Evolutionary conservation across 2,888 invertebrate genomes (phyloP).

Genomic region (Polymixis lichenea): DNA sequence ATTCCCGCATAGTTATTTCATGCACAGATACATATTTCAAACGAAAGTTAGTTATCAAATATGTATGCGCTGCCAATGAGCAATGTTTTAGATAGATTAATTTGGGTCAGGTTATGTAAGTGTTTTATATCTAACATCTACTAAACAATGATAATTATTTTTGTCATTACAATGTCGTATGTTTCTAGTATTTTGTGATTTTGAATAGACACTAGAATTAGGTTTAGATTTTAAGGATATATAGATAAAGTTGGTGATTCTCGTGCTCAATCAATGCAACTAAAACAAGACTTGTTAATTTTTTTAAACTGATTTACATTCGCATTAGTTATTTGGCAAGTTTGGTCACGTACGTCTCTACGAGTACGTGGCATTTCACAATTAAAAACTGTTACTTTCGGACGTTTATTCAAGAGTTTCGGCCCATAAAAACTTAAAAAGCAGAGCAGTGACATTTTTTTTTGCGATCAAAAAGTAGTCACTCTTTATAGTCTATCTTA

Average conservation of each 20-base stretch:
- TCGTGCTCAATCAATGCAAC: background rate
- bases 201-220: too few relatives aligned
- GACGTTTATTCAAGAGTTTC: too few relatives aligned
- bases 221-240: background rate
- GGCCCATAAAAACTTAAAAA: too few relatives aligned
- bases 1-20: constrained; percentile 51
- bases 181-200: background rate
- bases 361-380: too few relatives aligned
- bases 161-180: background rate
- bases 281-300: background rate
- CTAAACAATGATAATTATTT: background rate
- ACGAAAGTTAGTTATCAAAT: constrained; percentile 51
- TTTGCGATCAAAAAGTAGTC: background rate
- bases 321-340: background rate
- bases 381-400: too few relatives aligned
- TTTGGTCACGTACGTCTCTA: too few relatives aligned
- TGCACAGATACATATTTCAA: constrained; percentile 51
- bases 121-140: background rate
- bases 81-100: constrained; percentile 51
- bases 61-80: constrained; percentile 49
- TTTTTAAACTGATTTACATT: background rate
- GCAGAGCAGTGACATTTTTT: background rate
- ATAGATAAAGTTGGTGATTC: background rate
- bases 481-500: background rate
- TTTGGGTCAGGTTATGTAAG: constrained; percentile 45